Evolutionary conservation across 2,888 invertebrate species (phyloP), one percentile per base, ranked within the genome.

Genomic region (Bombyx huttoni): DNA sequence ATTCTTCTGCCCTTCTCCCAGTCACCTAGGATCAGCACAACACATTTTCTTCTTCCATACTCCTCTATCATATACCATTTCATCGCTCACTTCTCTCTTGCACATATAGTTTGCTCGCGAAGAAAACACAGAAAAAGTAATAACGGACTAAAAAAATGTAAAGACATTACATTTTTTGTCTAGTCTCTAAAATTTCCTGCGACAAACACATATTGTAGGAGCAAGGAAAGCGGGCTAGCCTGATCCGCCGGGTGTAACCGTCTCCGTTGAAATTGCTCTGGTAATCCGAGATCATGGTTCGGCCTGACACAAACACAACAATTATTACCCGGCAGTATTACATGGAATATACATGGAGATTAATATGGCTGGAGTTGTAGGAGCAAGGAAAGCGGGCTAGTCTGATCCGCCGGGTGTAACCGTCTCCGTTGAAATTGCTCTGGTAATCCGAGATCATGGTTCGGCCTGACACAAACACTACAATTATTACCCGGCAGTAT

Each of bases 391-490:
- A 40, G 40, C 40, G 40, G 3, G 40, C 13, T 13, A 45, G 34
- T 47, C 47, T 50, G 50, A 52, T 47, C 52, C 52, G 46, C 34
- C 45, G 45, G 52, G 45, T 52, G 52, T 52, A 34, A 48, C 47
- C 52, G 52, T 52, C 45, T 50, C 34, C 46, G 52, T 50, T 49
- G 52, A 48, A 52, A 50, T 48, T 50, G 46, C 50, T 47, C 45
- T 50, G 50, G 50, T 52, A 52, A 52, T 52, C 52, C 50, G 50
- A 50, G 52, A 52, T 52, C 52, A 50, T 50, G 45, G 50, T 45
- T 46, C 46, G 13, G 14, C 40, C 50, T 50, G 40, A 35, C 33
- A 52, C 52, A 50, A 52, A 13, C 52, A 45, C 12, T 6, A 34
- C 49, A 45, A 52, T 52, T 52, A 52, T 47, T 40, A 50, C 50